These are phyloP conservation scores for Selenia dentaria DNA, from an alignment of 2,888 invertebrate species.

Conservation along the genomic window DNA sequence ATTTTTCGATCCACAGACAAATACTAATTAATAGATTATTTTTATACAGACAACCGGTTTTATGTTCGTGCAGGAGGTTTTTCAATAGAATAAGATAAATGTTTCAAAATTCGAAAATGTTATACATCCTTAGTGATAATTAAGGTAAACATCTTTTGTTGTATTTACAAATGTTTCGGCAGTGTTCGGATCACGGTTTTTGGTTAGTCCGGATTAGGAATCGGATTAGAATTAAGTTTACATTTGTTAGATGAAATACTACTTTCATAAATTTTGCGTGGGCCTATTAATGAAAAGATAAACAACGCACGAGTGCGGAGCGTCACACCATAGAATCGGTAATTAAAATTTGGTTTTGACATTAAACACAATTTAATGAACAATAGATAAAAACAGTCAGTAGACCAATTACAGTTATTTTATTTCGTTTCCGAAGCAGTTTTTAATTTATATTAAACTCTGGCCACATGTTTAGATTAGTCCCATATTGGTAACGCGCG, in stretches of 20 bases:
- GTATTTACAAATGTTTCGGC: constrained; percentile 69
- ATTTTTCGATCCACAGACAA: constrained; percentile 83
- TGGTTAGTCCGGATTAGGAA: constrained; percentile 63
- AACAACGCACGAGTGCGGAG: constrained; percentile 53
- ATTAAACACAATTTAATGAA: constrained; percentile 20
- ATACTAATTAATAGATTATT: constrained; percentile 80
- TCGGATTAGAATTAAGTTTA: constrained; percentile 77
- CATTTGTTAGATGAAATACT: constrained; percentile 71
- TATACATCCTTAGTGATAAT: constrained; percentile 71
- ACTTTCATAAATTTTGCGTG: constrained; percentile 69
- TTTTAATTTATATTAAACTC: constrained; percentile 29
- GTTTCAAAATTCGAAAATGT: constrained; percentile 68
- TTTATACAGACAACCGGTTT: constrained; percentile 84
- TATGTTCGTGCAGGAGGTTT: constrained; percentile 76
- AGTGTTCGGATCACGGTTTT: constrained; percentile 68
- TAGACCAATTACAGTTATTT: constrained; percentile 15
- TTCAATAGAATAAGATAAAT: constrained; percentile 70
- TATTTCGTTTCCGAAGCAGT: constrained; percentile 27
- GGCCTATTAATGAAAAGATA: constrained; percentile 41
- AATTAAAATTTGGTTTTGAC: constrained; percentile 29
- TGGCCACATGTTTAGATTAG: constrained; percentile 40
- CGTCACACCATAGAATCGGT: constrained; percentile 45
- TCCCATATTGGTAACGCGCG: constrained; percentile 44
- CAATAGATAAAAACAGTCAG: constrained; percentile 27
- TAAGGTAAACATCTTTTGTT: constrained; percentile 77